Conservation (phyloP, 2,888 invertebrate genomes). For the Spialia ferax region DNA sequence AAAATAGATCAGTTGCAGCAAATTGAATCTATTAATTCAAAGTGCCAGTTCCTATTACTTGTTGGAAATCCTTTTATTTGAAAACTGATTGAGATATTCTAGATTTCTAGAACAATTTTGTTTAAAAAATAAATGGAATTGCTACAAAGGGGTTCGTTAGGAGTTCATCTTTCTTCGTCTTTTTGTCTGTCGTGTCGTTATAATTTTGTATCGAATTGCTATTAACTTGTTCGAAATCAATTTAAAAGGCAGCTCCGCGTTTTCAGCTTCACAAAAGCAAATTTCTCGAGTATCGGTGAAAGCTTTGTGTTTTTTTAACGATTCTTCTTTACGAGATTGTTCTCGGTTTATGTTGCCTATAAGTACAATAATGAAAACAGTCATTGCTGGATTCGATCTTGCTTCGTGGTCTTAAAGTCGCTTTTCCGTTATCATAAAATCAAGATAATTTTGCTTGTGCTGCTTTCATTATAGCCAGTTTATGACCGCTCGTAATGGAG, state of each 20-base stretch:
- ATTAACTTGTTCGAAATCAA: slow-evolving; percentile 4
- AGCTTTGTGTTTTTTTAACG: slow-evolving; percentile 32
- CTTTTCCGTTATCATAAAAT: slow-evolving; percentile 51
- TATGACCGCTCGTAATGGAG: slow-evolving; percentile 62
- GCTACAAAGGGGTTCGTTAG: not conserved
- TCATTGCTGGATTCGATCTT: slow-evolving; percentile 36
- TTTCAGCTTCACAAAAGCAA: not conserved
- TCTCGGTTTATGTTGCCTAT: slow-evolving; percentile 45
- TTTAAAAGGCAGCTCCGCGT: not conserved
- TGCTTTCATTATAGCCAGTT: slow-evolving; percentile 58
- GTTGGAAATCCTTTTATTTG: not conserved
- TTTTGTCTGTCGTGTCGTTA: not conserved
- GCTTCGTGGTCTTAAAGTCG: slow-evolving; percentile 44
- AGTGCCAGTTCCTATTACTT: slow-evolving; percentile 9
- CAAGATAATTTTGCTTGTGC: slow-evolving; percentile 51
- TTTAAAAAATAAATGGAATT: not conserved
- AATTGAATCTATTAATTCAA: slow-evolving; percentile 28
- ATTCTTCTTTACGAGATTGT: slow-evolving; percentile 57
- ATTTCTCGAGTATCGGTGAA: slow-evolving; percentile 19
- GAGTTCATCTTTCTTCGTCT: not conserved
- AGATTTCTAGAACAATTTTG: not conserved
- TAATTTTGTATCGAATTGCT: slow-evolving; percentile 7
- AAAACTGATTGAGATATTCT: slow-evolving; percentile 6
- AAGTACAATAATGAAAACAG: slow-evolving; percentile 33
- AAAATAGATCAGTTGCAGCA: slow-evolving; percentile 14